A percentile compares a stretch with the other conserved stretches of the same genome.
Conservation (phyloP, 2,888 invertebrate species). For the Hoplodrina ambigua region DNA sequence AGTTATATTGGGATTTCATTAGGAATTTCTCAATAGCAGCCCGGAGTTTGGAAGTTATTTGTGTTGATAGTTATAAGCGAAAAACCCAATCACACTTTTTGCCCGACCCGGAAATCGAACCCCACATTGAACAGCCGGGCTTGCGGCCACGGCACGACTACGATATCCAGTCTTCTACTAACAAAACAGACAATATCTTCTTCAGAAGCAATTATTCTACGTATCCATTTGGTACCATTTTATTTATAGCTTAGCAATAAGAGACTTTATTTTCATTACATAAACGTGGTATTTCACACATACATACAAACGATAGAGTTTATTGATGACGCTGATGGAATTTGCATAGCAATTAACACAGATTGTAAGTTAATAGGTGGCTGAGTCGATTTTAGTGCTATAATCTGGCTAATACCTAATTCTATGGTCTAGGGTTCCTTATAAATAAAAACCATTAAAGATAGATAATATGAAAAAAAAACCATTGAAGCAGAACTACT, state of each 20-base stretch:
- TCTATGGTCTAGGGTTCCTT: conserved; percentile 22
- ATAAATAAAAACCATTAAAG: background rate
- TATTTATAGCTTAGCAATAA: conserved; percentile 6
- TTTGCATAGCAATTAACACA: conserved; percentile 66
- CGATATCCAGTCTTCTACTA: too few relatives aligned
- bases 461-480: too few relatives aligned
- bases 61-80: too few relatives aligned
- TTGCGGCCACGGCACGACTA: too few relatives aligned
- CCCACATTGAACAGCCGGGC: too few relatives aligned
- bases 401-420: conserved; percentile 49
- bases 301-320: conserved; percentile 33
- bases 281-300: conserved; percentile 46
- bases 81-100: too few relatives aligned
- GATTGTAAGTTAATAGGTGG: conserved; percentile 54
- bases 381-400: conserved; percentile 48
- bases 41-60: too few relatives aligned
- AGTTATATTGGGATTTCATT: too few relatives aligned
- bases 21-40: too few relatives aligned
- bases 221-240: conserved; percentile 9
- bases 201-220: background rate
- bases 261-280: conserved; percentile 9
- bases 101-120: too few relatives aligned
- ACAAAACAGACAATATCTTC: background rate
- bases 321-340: conserved; percentile 37
- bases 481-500: too few relatives aligned